Percentiles rank a stretch among this genome's conserved stretches.
Conservation (phyloP, 1,140 invertebrate species). For the Homarus americanus region DNA sequence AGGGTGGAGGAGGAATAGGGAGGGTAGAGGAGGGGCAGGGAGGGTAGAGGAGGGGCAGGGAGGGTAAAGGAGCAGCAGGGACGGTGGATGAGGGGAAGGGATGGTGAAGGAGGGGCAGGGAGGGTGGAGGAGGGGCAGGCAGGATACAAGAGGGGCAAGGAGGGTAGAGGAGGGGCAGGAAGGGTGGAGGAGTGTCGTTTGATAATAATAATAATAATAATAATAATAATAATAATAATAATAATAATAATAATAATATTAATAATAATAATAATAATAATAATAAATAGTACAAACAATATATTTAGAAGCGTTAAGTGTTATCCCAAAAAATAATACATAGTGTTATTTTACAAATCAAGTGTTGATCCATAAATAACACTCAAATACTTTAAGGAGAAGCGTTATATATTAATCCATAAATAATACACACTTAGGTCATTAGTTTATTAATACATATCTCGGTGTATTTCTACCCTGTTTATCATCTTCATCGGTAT, state of each 20-base stretch:
- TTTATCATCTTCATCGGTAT: no score
- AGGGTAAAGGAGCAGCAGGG: background rate
- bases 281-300: no score
- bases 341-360: no score
- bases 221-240: background rate
- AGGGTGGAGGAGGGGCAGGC: background rate
- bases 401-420: no score
- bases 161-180: background rate
- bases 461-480: no score
- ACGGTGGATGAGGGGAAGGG: background rate
- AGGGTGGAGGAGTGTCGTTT: background rate
- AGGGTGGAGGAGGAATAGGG: conserved; percentile 8
- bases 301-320: no score
- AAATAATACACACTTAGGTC: no score
- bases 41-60: background rate
- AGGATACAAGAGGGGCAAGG: background rate
- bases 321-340: no score
- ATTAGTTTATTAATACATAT: no score
- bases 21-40: background rate
- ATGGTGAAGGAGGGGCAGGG: conserved; percentile 1
- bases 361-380: no score
- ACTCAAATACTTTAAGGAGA: no score
- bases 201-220: background rate
- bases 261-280: background rate
- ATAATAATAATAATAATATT: background rate